These are phyloP conservation scores for Centrocercus urophasianus DNA, from an alignment of 2,113 vertebrate species.

Conservation along the genomic window DNA sequence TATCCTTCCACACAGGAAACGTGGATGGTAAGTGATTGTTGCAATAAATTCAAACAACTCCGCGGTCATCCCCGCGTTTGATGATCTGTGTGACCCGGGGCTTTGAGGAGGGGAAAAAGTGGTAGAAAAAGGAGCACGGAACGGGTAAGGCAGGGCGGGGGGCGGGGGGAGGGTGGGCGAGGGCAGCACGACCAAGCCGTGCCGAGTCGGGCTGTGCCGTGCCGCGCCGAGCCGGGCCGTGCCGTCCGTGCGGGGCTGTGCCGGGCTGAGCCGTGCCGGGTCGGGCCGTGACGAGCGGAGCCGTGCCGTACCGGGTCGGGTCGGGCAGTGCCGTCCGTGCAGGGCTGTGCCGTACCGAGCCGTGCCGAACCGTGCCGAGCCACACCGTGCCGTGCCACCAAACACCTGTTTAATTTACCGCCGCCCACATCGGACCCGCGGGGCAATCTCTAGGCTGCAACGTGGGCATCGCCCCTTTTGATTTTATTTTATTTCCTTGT, in stretches of 20 bases:
- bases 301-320: too few relatives aligned
- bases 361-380: background rate
- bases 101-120: conserved; percentile 10
- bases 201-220: too few relatives aligned
- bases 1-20: conserved; percentile 77
- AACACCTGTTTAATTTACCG: conserved; percentile 65
- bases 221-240: too few relatives aligned
- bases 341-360: too few relatives aligned
- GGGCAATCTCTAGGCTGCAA: background rate
- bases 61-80: conserved; percentile 48
- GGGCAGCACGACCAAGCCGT: too few relatives aligned
- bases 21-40: conserved; percentile 73
- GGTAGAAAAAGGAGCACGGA: background rate
- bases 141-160: background rate
- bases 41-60: conserved; percentile 74
- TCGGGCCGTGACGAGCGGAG: too few relatives aligned
- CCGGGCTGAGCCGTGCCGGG: too few relatives aligned
- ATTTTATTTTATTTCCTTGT: conserved; percentile 25
- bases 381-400: background rate
- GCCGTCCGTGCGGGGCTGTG: too few relatives aligned
- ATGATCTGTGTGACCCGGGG: conserved; percentile 46
- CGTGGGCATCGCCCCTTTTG: background rate
- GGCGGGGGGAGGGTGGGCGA: too few relatives aligned
- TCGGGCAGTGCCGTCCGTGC: too few relatives aligned
- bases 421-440: background rate